Conservation (phyloP, 2,888 invertebrate genomes). For the Elgonia sp. region DNA sequence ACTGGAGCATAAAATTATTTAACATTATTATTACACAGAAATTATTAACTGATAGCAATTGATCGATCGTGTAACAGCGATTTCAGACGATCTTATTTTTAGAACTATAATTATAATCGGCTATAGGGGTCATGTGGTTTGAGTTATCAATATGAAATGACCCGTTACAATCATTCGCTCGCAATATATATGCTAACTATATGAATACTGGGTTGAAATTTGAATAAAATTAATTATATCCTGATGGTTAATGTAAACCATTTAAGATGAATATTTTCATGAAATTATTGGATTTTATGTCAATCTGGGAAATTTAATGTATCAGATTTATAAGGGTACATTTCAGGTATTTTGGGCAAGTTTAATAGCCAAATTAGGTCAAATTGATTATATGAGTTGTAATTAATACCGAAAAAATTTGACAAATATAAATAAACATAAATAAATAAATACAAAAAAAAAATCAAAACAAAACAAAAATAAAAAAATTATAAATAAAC, state of each 20-base stretch:
- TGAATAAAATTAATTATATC: constrained; percentile 28
- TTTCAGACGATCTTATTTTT: constrained; percentile 47
- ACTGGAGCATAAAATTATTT: constrained; percentile 58
- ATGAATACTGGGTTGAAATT: not conserved
- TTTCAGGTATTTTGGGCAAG: no score
- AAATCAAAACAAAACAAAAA: no score
- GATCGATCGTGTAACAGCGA: constrained; percentile 36
- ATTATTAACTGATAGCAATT: constrained; percentile 46
- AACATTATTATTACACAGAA: constrained; percentile 47
- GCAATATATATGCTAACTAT: not conserved
- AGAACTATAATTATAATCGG: constrained; percentile 40
- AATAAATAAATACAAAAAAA: no score
- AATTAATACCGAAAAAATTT: no score
- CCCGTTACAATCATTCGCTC: constrained; percentile 21
- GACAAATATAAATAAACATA: no score
- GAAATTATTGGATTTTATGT: not conserved
- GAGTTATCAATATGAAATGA: constrained; percentile 42
- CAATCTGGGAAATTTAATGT: not conserved
- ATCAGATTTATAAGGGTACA: not conserved
- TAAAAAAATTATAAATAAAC: no score
- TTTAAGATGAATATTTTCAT: constrained; percentile 1
- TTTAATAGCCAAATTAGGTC: no score
- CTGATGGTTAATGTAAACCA: not conserved
- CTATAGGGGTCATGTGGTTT: constrained; percentile 42
- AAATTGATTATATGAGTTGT: no score